phyloP scores from a whole-genome alignment of 2,797 vertebrate genomes.

The Pyrocephalus nanus region DNA sequence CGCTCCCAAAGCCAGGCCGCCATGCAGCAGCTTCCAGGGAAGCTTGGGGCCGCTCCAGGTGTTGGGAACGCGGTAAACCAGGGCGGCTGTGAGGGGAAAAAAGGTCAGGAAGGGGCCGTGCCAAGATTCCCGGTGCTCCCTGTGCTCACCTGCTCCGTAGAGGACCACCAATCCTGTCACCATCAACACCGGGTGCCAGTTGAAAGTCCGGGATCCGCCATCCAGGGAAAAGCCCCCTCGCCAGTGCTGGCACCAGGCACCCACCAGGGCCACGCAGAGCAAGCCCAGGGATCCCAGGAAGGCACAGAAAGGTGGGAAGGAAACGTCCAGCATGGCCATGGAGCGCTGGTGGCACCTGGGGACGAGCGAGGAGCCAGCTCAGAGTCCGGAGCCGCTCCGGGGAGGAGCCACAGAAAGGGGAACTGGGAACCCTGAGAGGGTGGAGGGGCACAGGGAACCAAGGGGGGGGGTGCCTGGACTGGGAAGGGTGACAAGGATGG shows the following conservation, averaged over 20 bases:
- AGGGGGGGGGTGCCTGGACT: no score
- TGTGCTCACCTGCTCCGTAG: constrained; percentile 81
- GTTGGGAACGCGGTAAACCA: constrained; percentile 87
- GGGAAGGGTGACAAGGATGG: no score
- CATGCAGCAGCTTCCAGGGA: constrained; percentile 88
- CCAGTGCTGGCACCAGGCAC: constrained; percentile 82
- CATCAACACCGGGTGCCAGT: constrained; percentile 95
- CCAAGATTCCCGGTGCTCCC: fast-evolving
- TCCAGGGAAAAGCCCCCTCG: constrained; percentile 87
- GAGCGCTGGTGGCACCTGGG: background rate
- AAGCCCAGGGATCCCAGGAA: constrained; percentile 79
- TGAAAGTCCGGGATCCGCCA: constrained; percentile 78
- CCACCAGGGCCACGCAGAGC: constrained; percentile 79
- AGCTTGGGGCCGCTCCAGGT: constrained; percentile 84
- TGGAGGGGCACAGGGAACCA: no score
- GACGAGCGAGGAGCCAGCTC: fast-evolving
- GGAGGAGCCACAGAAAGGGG: constrained; percentile 46
- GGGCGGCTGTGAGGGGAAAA: constrained; percentile 70
- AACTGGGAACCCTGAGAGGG: background rate
- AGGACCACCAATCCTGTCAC: constrained; percentile 87
- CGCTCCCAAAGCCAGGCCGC: constrained; percentile 76
- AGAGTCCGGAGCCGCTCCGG: background rate
- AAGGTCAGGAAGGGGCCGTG: background rate
- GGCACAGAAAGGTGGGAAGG: constrained; percentile 78
- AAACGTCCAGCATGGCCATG: constrained; percentile 57